Evolutionary conservation across 2,888 invertebrate genomes (phyloP).

Genomic region (Acleris holmiana): DNA sequence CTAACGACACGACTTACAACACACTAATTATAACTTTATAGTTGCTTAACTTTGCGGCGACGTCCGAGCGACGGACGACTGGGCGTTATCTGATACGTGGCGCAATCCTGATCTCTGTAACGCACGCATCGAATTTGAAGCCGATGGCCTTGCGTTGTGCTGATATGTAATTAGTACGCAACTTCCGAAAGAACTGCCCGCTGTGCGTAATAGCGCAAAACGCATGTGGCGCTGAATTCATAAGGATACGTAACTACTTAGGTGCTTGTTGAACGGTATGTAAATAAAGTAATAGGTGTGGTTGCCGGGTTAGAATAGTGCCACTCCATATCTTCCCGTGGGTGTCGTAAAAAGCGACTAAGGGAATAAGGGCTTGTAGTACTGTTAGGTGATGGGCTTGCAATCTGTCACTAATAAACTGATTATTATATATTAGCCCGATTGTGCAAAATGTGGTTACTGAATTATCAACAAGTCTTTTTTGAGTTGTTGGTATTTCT

Average conservation of each 20-base stretch:
- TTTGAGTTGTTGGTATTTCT: too few relatives aligned
- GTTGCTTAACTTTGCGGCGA: conserved; percentile 54
- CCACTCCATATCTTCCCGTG: too few relatives aligned
- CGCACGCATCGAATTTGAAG: conserved; percentile 64
- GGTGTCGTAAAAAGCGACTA: too few relatives aligned
- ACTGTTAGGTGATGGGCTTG: too few relatives aligned
- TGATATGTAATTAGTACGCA: conserved; percentile 59
- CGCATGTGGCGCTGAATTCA: background rate
- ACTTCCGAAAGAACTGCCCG: conserved; percentile 56
- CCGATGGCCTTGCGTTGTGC: conserved; percentile 63
- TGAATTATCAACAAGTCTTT: too few relatives aligned
- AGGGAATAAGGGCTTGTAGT: too few relatives aligned
- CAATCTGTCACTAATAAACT: too few relatives aligned
- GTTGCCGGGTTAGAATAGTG: too few relatives aligned
- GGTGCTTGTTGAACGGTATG: background rate
- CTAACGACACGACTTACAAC: conserved; percentile 65
- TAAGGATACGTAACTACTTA: background rate
- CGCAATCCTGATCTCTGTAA: conserved; percentile 64
- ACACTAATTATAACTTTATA: conserved; percentile 70
- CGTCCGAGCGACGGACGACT: conserved; percentile 47
- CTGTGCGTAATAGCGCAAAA: background rate
- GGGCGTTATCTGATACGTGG: conserved; percentile 76
- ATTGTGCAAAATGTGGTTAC: too few relatives aligned
- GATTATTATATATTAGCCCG: too few relatives aligned
- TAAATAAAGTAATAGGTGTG: too few relatives aligned